A percentile compares a stretch with the other conserved stretches of the same genome.
Evolutionary conservation across 2,797 vertebrate genomes (phyloP).

Genomic region (Eospalax fontanierii): DNA sequence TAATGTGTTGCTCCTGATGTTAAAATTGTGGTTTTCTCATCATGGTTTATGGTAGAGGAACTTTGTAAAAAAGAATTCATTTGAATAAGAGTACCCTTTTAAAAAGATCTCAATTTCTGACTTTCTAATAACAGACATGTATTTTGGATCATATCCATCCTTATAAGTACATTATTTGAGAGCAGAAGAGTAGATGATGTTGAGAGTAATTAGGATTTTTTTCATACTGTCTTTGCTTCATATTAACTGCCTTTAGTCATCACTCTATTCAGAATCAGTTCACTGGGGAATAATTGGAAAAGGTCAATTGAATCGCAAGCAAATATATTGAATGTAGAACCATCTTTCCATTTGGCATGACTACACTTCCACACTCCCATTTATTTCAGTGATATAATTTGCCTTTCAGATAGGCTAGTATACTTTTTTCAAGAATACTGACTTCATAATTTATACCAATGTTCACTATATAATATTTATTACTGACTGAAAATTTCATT

Average conservation of each 20-base stretch:
- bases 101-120: conserved; percentile 22
- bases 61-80: conserved; percentile 22
- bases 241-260: neutral
- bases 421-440: neutral
- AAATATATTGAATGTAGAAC: conserved; percentile 11
- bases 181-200: neutral
- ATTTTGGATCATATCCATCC: neutral
- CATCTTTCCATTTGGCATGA: neutral
- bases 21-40: neutral
- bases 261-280: neutral
- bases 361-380: fast-evolving
- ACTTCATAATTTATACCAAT: neutral
- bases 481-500: conserved; percentile 4
- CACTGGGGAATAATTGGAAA: neutral
- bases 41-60: neutral
- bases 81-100: neutral
- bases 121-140: neutral
- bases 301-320: neutral
- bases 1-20: neutral
- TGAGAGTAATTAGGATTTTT: neutral
- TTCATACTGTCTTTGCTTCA: neutral
- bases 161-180: neutral
- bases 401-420: neutral
- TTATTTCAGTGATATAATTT: neutral
- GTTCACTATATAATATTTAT: neutral